Conservation (phyloP, 37 sponge, comb jelly and placozoan genomes). For the Ephydatia muelleri region DNA sequence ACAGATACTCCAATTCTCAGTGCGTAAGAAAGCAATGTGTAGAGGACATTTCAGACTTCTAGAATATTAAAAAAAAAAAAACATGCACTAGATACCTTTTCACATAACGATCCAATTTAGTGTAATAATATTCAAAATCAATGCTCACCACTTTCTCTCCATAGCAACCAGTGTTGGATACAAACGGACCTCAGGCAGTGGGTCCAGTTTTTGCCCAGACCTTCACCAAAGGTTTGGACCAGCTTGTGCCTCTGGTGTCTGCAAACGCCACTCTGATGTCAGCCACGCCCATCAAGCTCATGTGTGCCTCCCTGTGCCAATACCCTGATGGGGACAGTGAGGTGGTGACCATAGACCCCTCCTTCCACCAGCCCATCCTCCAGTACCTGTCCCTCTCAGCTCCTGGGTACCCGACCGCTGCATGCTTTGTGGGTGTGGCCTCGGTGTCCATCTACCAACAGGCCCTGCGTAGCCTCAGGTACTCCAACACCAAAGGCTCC, state of each 20-base stretch:
- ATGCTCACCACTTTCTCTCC: background rate
- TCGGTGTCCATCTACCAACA: constrained; percentile 41
- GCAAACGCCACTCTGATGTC: constrained; percentile 21
- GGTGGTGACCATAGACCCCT: background rate
- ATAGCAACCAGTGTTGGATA: constrained; percentile 38
- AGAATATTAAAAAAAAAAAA: too few relatives aligned
- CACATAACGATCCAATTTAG: background rate
- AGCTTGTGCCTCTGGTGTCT: constrained; percentile 40
- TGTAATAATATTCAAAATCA: background rate
- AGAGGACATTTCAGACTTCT: too few relatives aligned
- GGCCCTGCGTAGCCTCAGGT: constrained; percentile 49
- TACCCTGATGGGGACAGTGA: constrained; percentile 46
- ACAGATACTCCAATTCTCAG: too few relatives aligned
- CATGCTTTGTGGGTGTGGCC: constrained; percentile 47
- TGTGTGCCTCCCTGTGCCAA: constrained; percentile 36
- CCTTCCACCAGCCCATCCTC: constrained; percentile 44
- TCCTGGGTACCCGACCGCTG: constrained; percentile 12
- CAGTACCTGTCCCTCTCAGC: background rate
- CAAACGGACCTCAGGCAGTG: constrained; percentile 24
- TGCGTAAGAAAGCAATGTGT: too few relatives aligned
- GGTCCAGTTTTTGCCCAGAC: constrained; percentile 24
- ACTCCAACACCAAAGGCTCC: constrained; percentile 31
- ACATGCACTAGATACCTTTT: too few relatives aligned
- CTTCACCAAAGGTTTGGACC: constrained; percentile 44
- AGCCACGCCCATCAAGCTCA: constrained; percentile 40